Conservation (phyloP, 1,140 invertebrate genomes). For the fruit fly (Drosophila melanogaster) region DNA sequence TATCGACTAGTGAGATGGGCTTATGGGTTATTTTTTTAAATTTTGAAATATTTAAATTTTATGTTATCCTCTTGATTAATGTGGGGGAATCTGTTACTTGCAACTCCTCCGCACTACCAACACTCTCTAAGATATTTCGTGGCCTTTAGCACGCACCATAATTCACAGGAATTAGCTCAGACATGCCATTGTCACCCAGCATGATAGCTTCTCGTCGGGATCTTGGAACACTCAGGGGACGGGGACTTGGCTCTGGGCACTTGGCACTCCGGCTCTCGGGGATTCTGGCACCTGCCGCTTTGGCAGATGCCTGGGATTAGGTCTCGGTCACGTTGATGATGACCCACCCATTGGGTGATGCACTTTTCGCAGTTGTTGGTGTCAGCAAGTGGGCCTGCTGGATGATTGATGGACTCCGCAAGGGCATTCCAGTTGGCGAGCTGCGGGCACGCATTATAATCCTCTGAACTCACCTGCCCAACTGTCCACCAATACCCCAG, state of each 20-base stretch:
- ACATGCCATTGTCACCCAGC: slow-evolving; percentile 7
- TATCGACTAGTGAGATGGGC: too few species aligned
- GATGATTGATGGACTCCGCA: slow-evolving; percentile 49
- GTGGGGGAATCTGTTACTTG: background rate
- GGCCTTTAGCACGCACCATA: background rate
- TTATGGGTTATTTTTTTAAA: too few species aligned
- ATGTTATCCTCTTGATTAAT: background rate
- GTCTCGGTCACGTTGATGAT: slow-evolving; percentile 49
- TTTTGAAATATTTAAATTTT: background rate
- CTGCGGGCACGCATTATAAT: slow-evolving; percentile 43
- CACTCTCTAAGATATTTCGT: background rate
- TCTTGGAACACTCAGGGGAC: slow-evolving; percentile 4
- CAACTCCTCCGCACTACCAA: background rate
- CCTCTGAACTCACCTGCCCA: slow-evolving; percentile 41
- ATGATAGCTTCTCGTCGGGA: background rate
- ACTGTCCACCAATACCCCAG: slow-evolving; percentile 3
- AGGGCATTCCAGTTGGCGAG: slow-evolving; percentile 16
- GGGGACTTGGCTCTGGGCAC: background rate
- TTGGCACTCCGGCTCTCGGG: slow-evolving; percentile 14
- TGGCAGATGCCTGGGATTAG: slow-evolving; percentile 51
- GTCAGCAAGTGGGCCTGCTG: slow-evolving; percentile 45
- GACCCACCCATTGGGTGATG: slow-evolving; percentile 18
- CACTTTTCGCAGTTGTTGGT: slow-evolving; percentile 19
- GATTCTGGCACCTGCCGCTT: slow-evolving; percentile 49
- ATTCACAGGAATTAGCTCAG: slow-evolving; percentile 25